Evolutionary conservation across 2,113 vertebrate species (phyloP).

Genomic region (Brachionichthys hirsutus): DNA sequence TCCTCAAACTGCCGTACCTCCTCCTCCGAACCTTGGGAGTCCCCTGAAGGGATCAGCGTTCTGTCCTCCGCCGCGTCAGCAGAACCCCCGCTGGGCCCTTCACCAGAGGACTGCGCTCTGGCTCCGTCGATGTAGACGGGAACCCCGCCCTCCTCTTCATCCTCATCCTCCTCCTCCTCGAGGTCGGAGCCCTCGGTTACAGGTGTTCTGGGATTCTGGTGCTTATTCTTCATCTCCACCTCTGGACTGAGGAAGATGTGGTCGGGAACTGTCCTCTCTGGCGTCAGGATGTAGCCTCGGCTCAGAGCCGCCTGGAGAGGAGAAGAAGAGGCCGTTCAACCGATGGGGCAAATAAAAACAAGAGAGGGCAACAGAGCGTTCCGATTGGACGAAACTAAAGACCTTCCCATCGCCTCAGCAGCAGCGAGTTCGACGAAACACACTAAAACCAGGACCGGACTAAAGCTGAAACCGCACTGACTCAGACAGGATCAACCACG

Average conservation of each 20-base stretch:
- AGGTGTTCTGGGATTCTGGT: background rate
- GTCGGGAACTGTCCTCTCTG: slow-evolving; percentile 15
- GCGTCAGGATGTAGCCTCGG: slow-evolving; percentile 15
- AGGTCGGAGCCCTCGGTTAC: background rate
- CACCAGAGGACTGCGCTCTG: slow-evolving; percentile 2
- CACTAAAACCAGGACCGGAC: too few relatives aligned
- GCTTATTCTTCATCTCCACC: background rate
- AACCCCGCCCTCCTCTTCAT: slow-evolving; percentile 16
- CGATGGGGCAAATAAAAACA: background rate
- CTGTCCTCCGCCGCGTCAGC: background rate
- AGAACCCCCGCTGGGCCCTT: slow-evolving; percentile 2
- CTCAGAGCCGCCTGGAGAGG: background rate
- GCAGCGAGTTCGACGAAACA: too few relatives aligned
- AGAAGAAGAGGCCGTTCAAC: background rate
- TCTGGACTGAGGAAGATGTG: slow-evolving; percentile 17
- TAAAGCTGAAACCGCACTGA: too few relatives aligned
- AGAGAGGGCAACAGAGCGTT: background rate
- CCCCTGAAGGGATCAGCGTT: background rate
- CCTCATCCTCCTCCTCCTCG: slow-evolving; percentile 22
- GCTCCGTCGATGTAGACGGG: slow-evolving; percentile 39
- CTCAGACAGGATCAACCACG: background rate
- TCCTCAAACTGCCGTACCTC: background rate
- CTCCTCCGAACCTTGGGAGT: background rate
- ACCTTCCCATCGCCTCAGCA: too few relatives aligned
- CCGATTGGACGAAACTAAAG: too few relatives aligned